These are phyloP conservation scores for Forbesichthys agassizii DNA, from an alignment of 2,113 vertebrate species.

Conservation along the genomic window DNA sequence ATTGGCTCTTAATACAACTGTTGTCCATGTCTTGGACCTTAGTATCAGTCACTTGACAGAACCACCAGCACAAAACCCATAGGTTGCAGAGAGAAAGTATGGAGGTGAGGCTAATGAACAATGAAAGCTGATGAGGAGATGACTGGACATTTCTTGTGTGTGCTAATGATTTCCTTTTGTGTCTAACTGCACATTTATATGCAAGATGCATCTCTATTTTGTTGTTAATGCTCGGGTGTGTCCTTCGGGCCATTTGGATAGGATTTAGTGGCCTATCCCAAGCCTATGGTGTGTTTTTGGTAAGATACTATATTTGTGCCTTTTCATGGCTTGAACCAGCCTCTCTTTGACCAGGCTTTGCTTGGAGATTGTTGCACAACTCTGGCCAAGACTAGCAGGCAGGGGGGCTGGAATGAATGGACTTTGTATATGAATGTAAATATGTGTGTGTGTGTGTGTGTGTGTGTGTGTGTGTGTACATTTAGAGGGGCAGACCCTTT, in stretches of 20 bases:
- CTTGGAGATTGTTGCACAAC: constrained; percentile 46
- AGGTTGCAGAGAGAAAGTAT: neutral
- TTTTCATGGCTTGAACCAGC: constrained; percentile 47
- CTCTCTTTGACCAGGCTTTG: constrained; percentile 27
- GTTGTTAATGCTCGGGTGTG: constrained; percentile 27
- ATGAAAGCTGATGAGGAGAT: constrained; percentile 8
- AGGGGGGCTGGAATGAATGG: neutral
- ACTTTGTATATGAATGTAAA: neutral
- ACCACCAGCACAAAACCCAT: neutral
- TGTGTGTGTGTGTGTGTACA: neutral
- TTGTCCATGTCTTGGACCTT: too few species aligned
- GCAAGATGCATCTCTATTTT: constrained; percentile 36
- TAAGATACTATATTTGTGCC: constrained; percentile 34
- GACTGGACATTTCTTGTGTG: constrained; percentile 22
- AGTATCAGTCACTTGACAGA: constrained; percentile 3
- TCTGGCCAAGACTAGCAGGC: constrained; percentile 9
- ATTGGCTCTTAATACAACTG: constrained; percentile 16
- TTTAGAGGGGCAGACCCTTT: constrained; percentile 9
- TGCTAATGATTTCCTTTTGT: neutral
- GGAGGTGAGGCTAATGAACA: neutral
- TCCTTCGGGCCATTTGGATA: constrained; percentile 12
- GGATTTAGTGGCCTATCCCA: constrained; percentile 32
- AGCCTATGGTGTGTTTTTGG: constrained; percentile 23
- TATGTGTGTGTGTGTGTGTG: constrained; percentile 1
- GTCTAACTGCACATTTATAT: constrained; percentile 29